These are phyloP conservation scores for Caenorhabditis sp. DNA, from an alignment of 2,888 invertebrate species.

Conservation along the genomic window DNA sequence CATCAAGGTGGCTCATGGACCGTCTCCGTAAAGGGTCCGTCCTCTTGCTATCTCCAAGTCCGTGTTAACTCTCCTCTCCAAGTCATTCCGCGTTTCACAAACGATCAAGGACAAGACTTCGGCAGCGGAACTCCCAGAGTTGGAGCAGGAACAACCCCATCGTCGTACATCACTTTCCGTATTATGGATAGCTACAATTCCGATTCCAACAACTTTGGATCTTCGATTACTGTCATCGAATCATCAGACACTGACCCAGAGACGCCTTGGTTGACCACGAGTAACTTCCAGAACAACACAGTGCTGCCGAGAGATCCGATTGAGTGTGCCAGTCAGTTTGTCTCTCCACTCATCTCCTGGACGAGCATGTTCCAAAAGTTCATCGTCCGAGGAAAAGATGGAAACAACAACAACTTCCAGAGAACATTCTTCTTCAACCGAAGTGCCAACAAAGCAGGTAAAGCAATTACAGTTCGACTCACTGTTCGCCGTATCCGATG, in stretches of 20 bases:
- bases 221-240: conserved; percentile 26
- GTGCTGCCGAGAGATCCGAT: conserved; percentile 53
- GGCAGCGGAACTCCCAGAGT: conserved; percentile 56
- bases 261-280: conserved; percentile 14
- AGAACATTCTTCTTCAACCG: conserved; percentile 65
- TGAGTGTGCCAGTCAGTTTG: conserved; percentile 68
- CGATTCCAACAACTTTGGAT: conserved; percentile 49
- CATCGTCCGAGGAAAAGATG: conserved; percentile 62
- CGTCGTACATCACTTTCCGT: conserved; percentile 66
- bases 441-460: conserved; percentile 20
- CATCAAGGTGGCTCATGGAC: conserved; percentile 48
- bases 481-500: background rate
- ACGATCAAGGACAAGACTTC: conserved; percentile 59
- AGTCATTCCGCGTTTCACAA: conserved; percentile 65
- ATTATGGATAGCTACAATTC: conserved; percentile 60
- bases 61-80: conserved; percentile 59
- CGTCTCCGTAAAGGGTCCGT: conserved; percentile 21
- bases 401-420: conserved; percentile 47
- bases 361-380: conserved; percentile 53
- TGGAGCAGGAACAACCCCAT: conserved; percentile 21
- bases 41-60: conserved; percentile 55
- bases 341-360: conserved; percentile 55
- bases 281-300: conserved; percentile 14
- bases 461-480: background rate
- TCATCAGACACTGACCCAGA: conserved; percentile 38